phyloP scores from a whole-genome alignment of 2,797 vertebrate species.

The Sebastes trivittatus region DNA sequence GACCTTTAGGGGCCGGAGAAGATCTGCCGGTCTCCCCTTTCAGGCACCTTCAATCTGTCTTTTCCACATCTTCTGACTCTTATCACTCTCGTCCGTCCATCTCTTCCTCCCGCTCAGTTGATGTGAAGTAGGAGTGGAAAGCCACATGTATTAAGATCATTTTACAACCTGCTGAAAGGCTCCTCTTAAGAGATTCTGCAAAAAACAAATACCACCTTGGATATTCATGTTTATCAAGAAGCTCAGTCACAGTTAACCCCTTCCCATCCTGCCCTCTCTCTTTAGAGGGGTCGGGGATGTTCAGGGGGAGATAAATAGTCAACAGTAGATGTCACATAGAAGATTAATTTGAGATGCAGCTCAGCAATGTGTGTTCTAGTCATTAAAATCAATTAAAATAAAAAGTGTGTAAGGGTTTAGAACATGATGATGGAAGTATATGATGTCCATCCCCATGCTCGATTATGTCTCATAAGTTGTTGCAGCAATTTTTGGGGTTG shows the following conservation, averaged over 20 bases:
- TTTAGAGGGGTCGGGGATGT: too few species aligned
- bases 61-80: slow-evolving; percentile 33
- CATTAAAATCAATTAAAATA: too few species aligned
- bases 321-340: too few species aligned
- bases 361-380: too few species aligned
- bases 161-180: neutral
- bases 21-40: slow-evolving; percentile 63
- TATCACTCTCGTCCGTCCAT: slow-evolving; percentile 7
- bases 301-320: too few species aligned
- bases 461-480: too few species aligned
- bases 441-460: rapidly evolving
- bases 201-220: neutral
- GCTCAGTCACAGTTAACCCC: too few species aligned
- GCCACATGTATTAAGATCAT: neutral
- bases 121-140: neutral
- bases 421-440: too few species aligned
- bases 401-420: too few species aligned
- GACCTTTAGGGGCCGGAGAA: slow-evolving; percentile 77
- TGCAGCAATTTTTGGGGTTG: too few species aligned
- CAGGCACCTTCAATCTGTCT: slow-evolving; percentile 40
- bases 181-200: neutral
- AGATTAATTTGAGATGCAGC: too few species aligned
- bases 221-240: neutral
- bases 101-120: neutral
- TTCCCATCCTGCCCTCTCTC: too few species aligned